phyloP scores from a whole-genome alignment of 2,797 vertebrate species.

The Gadopsis marmoratus region DNA sequence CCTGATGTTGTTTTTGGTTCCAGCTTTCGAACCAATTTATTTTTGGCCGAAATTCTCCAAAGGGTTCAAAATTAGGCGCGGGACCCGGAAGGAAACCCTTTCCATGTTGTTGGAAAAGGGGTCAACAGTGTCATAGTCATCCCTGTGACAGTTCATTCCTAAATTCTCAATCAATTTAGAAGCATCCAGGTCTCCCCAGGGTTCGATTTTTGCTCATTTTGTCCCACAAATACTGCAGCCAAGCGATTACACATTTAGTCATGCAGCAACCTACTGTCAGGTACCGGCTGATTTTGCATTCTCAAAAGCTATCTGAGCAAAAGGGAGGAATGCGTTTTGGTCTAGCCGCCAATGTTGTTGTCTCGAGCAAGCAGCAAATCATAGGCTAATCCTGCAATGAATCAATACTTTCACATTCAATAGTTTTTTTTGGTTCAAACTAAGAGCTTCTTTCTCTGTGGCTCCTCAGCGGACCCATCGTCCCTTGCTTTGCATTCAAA shows the following conservation, averaged over 20 bases:
- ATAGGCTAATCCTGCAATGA: background rate
- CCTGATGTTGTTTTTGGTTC: too few relatives aligned
- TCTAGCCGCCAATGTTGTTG: background rate
- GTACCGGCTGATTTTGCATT: background rate
- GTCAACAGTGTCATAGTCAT: background rate
- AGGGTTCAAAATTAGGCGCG: too few relatives aligned
- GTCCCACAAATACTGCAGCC: background rate
- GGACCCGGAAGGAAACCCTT: too few relatives aligned
- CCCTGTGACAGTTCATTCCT: background rate
- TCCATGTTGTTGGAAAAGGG: too few relatives aligned
- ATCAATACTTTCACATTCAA: background rate
- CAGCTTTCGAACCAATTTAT: too few relatives aligned
- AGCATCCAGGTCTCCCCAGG: background rate
- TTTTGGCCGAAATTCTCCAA: too few relatives aligned
- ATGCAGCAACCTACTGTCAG: background rate
- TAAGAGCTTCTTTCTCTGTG: background rate
- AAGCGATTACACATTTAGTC: background rate
- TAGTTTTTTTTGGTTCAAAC: background rate
- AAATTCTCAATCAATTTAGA: background rate
- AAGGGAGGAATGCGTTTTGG: background rate
- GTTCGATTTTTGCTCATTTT: background rate
- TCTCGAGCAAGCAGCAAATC: background rate
- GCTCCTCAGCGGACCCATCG: background rate
- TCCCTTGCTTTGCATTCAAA: background rate
- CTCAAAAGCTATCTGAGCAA: background rate